A percentile compares a stretch with the other conserved stretches of the same genome.
phyloP scores from a whole-genome alignment of 23 tunicate species.

The Clavelina lepadiformis region DNA sequence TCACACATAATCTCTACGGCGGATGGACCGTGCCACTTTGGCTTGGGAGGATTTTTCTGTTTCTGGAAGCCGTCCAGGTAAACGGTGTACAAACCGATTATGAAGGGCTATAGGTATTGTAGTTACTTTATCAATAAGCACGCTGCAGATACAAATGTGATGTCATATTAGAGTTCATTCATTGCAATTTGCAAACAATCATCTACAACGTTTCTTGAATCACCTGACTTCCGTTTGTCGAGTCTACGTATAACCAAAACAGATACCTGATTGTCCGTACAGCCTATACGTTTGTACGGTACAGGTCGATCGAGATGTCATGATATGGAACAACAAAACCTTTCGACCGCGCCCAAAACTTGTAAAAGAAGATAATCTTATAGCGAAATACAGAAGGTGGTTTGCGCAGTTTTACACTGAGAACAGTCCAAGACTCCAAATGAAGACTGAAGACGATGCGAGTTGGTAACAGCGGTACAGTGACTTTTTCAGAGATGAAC shows the following conservation, averaged over 20 bases:
- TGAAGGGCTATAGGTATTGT: too few species aligned
- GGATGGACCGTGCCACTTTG: slow-evolving; percentile 54
- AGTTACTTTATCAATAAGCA: too few species aligned
- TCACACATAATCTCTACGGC: slow-evolving; percentile 61
- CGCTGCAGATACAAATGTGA: too few species aligned
- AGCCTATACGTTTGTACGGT: background rate
- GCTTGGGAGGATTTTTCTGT: slow-evolving; percentile 43
- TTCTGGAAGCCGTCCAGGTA: slow-evolving; percentile 78
- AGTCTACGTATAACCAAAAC: too few species aligned
- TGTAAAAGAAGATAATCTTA: slow-evolving; percentile 63
- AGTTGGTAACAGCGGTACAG: too few species aligned
- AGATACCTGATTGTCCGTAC: too few species aligned
- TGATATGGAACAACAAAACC: slow-evolving; percentile 83
- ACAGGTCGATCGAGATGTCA: slow-evolving; percentile 79
- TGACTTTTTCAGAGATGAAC: too few species aligned
- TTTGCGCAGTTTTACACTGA: slow-evolving; percentile 74
- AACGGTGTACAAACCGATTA: too few species aligned
- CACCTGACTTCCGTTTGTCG: too few species aligned
- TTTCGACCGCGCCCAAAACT: slow-evolving; percentile 46
- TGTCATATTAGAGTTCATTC: too few species aligned
- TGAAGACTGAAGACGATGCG: slow-evolving; percentile 25
- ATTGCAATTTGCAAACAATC: too few species aligned
- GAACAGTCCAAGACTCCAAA: slow-evolving; percentile 56
- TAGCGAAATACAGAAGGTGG: slow-evolving; percentile 73
- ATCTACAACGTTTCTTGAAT: too few species aligned